Evolutionary conservation across 2,888 invertebrate species (phyloP).

Genomic region (Ganaspis brasiliensis): DNA sequence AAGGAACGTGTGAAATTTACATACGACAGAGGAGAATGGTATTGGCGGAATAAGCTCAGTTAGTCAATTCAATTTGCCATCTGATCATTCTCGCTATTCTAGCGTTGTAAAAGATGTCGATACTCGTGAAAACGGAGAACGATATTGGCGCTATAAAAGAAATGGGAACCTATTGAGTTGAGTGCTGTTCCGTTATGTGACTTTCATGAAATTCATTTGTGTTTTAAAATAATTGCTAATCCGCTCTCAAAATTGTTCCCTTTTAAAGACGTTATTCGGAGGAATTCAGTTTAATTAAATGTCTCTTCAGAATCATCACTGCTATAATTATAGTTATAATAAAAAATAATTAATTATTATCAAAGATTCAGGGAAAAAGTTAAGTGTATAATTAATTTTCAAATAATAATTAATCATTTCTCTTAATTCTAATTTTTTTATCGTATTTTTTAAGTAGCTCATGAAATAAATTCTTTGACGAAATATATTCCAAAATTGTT

Average conservation of each 20-base stretch:
- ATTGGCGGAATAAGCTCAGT: slow-evolving; percentile 26
- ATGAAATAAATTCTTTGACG: too few species aligned
- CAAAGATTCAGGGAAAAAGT: too few species aligned
- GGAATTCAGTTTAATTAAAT: background rate
- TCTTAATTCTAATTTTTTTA: too few species aligned
- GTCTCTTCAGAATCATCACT: background rate
- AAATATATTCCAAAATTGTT: too few species aligned
- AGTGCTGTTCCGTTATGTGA: slow-evolving; percentile 11
- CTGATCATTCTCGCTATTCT: slow-evolving; percentile 3
- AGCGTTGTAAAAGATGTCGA: slow-evolving; percentile 20
- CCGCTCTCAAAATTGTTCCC: background rate
- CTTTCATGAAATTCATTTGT: slow-evolving; percentile 22
- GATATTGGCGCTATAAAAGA: slow-evolving; percentile 20
- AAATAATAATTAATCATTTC: too few species aligned
- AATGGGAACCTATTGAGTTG: slow-evolving; percentile 11
- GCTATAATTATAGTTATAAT: background rate
- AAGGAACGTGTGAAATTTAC: slow-evolving; percentile 9
- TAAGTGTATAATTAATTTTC: too few species aligned
- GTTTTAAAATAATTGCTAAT: background rate
- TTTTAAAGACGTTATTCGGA: background rate
- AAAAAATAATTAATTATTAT: too few species aligned
- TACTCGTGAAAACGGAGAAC: slow-evolving; percentile 2
- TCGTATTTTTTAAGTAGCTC: too few species aligned
- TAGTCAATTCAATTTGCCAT: slow-evolving; percentile 18
- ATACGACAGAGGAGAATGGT: slow-evolving; percentile 7